phyloP scores from a whole-genome alignment of 2,888 invertebrate species.

The Exephanes ischioxanthus region DNA sequence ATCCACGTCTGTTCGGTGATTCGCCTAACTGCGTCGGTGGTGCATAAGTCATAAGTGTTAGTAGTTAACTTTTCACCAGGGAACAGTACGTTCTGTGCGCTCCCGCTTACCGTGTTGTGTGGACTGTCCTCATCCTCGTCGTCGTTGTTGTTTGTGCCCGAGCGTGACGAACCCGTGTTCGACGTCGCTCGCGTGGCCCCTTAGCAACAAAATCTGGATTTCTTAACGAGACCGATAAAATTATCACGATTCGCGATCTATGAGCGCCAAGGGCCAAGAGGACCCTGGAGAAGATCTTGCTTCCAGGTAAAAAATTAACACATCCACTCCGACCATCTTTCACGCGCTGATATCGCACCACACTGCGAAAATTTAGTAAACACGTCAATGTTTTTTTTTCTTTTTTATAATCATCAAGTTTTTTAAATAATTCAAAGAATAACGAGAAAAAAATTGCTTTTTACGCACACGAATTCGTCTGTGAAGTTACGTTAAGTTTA shows the following conservation, averaged over 20 bases:
- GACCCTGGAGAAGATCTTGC: constrained; percentile 84
- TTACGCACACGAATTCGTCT: background rate
- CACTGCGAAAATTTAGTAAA: background rate
- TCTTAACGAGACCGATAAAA: constrained; percentile 70
- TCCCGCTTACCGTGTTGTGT: background rate
- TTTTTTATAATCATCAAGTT: constrained; percentile 7
- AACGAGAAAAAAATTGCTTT: background rate
- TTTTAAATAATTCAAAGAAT: background rate
- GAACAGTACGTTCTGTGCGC: background rate
- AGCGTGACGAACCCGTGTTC: background rate
- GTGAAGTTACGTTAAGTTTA: background rate
- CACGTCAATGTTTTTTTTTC: background rate
- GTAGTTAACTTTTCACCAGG: background rate
- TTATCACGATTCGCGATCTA: constrained; percentile 81
- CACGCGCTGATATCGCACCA: background rate
- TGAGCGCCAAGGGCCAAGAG: constrained; percentile 83
- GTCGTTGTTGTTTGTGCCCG: constrained; percentile 12
- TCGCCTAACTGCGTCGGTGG: constrained; percentile 16
- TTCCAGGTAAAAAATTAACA: constrained; percentile 80
- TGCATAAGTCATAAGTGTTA: constrained; percentile 3
- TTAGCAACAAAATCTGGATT: constrained; percentile 63
- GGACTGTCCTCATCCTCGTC: background rate
- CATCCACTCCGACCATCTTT: background rate
- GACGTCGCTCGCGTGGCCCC: constrained; percentile 22
- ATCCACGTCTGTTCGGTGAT: constrained; percentile 3